Conservation (phyloP, 2,797 vertebrate genomes). For the Neosalanx taihuensis region DNA sequence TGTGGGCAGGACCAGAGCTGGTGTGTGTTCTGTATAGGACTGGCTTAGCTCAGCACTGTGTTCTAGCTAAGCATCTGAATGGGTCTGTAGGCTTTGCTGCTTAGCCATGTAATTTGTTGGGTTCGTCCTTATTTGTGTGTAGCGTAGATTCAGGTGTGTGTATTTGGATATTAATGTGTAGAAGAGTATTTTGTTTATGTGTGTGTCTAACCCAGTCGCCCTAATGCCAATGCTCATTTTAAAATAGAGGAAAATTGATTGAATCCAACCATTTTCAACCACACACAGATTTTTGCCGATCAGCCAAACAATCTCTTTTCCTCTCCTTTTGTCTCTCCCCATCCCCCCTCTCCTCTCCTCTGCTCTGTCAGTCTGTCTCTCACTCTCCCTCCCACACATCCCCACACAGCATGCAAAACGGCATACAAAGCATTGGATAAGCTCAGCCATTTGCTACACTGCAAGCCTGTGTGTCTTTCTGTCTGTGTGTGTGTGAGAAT, state of each 20-base stretch:
- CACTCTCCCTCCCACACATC: not conserved
- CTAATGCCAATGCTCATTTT: not conserved
- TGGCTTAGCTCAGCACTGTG: constrained; percentile 35
- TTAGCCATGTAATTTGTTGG: constrained; percentile 43
- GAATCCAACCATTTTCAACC: not conserved
- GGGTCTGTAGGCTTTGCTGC: constrained; percentile 43
- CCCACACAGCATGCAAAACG: not conserved
- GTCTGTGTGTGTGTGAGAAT: not conserved
- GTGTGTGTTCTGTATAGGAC: not conserved
- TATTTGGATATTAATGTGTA: not conserved
- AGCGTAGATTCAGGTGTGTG: constrained; percentile 1
- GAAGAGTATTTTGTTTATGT: constrained; percentile 6
- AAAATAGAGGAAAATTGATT: not conserved
- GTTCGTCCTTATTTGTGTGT: constrained; percentile 23
- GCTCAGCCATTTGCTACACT: not conserved
- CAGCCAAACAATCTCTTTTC: not conserved
- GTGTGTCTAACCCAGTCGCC: constrained; percentile 20
- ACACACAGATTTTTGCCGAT: not conserved
- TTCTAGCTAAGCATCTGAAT: constrained; percentile 4
- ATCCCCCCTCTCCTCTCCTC: not conserved
- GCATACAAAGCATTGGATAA: not conserved
- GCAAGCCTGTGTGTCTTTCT: constrained; percentile 1
- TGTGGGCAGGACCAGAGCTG: not conserved
- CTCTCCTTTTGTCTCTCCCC: not conserved
- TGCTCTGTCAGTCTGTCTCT: not conserved